Conservation (phyloP, 1,140 invertebrate genomes). For the Galendromus occidentalis region DNA sequence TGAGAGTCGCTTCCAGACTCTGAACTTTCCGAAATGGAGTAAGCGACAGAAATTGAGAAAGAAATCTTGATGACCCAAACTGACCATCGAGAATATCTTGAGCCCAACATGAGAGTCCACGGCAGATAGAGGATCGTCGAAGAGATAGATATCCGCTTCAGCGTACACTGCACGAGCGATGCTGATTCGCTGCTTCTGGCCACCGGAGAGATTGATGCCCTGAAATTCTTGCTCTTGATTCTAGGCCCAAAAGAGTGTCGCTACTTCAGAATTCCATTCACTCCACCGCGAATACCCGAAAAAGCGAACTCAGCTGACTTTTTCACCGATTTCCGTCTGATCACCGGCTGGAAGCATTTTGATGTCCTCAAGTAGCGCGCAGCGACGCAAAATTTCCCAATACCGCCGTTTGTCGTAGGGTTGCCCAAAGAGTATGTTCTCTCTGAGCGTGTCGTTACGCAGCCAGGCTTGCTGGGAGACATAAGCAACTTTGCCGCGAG, state of each 20-base stretch:
- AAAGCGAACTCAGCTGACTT: too few species aligned
- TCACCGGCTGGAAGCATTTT: slow-evolving; percentile 22
- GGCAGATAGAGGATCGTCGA: slow-evolving; percentile 87
- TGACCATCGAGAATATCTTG: slow-evolving; percentile 45
- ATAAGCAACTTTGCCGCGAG: slow-evolving; percentile 26
- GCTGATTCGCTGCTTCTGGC: slow-evolving; percentile 87
- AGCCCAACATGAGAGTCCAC: slow-evolving; percentile 85
- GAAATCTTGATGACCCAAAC: too few species aligned
- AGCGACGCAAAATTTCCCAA: slow-evolving; percentile 18
- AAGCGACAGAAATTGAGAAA: too few species aligned
- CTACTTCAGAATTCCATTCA: slow-evolving; percentile 25
- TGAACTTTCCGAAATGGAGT: too few species aligned
- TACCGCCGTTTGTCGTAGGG: slow-evolving; percentile 25
- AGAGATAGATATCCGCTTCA: slow-evolving; percentile 65
- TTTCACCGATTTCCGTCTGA: slow-evolving; percentile 27
- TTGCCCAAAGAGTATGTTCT: slow-evolving; percentile 31
- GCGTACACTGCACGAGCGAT: slow-evolving; percentile 79
- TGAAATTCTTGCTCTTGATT: slow-evolving; percentile 33
- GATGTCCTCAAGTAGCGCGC: slow-evolving; percentile 20
- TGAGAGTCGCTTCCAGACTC: too few species aligned
- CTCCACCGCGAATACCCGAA: slow-evolving; percentile 27
- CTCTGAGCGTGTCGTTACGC: slow-evolving; percentile 28
- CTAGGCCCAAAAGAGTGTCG: slow-evolving; percentile 31
- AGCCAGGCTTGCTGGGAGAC: slow-evolving; percentile 34
- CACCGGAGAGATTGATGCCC: slow-evolving; percentile 84